These are phyloP conservation scores for Zonitis immaculata DNA, from an alignment of 2,888 invertebrate species.

Conservation along the genomic window DNA sequence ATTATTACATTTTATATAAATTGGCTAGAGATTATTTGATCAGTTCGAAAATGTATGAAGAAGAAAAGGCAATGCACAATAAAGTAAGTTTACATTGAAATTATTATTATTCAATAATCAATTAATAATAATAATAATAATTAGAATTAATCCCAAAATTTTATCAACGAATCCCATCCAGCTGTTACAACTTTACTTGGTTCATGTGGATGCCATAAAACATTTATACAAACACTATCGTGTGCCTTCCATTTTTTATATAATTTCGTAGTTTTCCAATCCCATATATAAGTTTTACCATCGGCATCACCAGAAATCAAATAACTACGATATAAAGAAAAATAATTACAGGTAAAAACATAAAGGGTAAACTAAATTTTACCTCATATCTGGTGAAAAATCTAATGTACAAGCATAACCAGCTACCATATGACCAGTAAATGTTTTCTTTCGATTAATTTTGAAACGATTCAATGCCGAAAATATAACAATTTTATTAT, in stretches of 20 bases:
- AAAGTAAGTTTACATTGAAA: constrained; percentile 42
- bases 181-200: constrained; percentile 96
- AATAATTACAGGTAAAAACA: neutral
- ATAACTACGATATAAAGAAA: constrained; percentile 82
- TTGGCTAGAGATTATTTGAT: constrained; percentile 81
- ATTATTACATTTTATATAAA: constrained; percentile 89
- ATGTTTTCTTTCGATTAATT: constrained; percentile 96
- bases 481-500: constrained; percentile 97
- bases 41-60: constrained; percentile 75
- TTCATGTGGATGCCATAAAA: constrained; percentile 98
- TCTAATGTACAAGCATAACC: constrained; percentile 97
- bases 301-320: constrained; percentile 97
- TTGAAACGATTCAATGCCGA: constrained; percentile 96
- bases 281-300: constrained; percentile 98
- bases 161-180: constrained; percentile 98
- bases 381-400: constrained; percentile 98
- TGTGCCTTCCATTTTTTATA: constrained; percentile 99
- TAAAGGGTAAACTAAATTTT: too few species aligned
- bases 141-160: constrained; percentile 90
- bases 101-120: neutral
- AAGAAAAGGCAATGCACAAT: constrained; percentile 65
- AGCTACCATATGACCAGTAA: constrained; percentile 98
- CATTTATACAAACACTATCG: constrained; percentile 92
- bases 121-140: constrained; percentile 22
- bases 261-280: constrained; percentile 98